Evolutionary conservation across 2,888 invertebrate species (phyloP), one percentile per base, ranked within the genome.

Genomic region (Agrotis exclamationis): DNA sequence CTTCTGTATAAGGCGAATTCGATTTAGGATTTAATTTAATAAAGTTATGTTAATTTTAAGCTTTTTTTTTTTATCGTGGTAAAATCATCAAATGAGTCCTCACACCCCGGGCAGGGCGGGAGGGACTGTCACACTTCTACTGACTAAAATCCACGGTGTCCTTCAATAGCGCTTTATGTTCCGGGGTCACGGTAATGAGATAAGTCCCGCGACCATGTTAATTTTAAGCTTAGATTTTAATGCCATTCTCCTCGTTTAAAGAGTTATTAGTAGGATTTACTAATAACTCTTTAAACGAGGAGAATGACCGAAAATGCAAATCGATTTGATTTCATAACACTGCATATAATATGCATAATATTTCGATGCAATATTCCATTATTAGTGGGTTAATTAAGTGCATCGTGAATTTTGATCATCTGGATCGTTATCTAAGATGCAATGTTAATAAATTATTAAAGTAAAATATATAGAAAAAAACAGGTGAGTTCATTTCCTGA

Each of bases 291-390:
- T 11, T 16, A 20, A 70, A 67, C 18, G 20, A 28, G 22, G 57
- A 51, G 20, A 44, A 51, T 57, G 50, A 2, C 56, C 28, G 47
- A 24, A 54, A 1, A 68, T 68, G 48, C 44, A 20, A 57, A 68
- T 69, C 2, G 2, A 44, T 28, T 48, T 48, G 6, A 50, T 48
- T 68, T 18, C 18, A 14, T 57, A 67, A 48, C 14, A 47, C 14
- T 14, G 18, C 33, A 33, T 28, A n/a, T n/a, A n/a, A n/a, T 39
- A 11, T 39, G 39, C 33, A 33, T 66, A 20, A 24, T 67, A 56
- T 69, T 66, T 53, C 13, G 63, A 39, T 39, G 22, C 33, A n/a
- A 47, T 39, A 5, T 54, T 66, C 24, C n/a, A 9, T 39, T 13
- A 39, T 47, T 33, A 16, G 24, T 16, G 39, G 54, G 44, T 39